Base-by-base conservation (phyloP, 1,140 invertebrate species). In the Caerostris darwini region DNA sequence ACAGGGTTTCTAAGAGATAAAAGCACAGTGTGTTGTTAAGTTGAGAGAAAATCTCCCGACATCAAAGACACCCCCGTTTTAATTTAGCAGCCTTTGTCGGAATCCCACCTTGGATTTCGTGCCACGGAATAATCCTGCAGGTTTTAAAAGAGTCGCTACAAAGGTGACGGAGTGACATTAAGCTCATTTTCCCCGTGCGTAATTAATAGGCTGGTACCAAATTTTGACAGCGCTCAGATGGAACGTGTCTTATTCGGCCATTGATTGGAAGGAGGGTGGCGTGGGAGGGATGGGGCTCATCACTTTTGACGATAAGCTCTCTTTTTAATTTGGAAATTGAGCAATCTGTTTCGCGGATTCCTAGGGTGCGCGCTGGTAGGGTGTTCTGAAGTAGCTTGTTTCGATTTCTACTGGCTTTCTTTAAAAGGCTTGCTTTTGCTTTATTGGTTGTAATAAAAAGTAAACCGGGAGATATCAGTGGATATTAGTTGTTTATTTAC, bases 121-220 rank as follows among this genome's bases (percentile, higher is more conserved):
- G 61, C 50, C 64, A 8, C 14, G 59, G 58, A 88, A 57, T 85
- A 85, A 85, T 85, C 83, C 57, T 19, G 54, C 50, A 34, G 71
- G 71, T 77, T 77, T 77, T 83, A 83, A 83, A 88, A 88, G 86
- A 88, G 86, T 53, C 58, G 61, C 34, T 64, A 64, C 92, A 93
- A 93, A 93, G 92, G 83, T 93, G 82, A 69, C 81, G 61, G 61
- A 87, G 34, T 93, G 92, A 93, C 92, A 59, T 77, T 93, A 93
- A 93, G 92, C 92, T 93, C 67, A 54, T 93, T 93, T 83, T 85
- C n/a, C 17, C 59, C 7, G 58, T 59, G 64, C 64, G 83, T 93
- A 93, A 93, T 93, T 93, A 93, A 93, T 93, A 87, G 83, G 92
- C 56, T 92, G 56, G 50, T 50, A 34, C 58, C 59, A 92, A 92